Evolutionary conservation across 2,113 vertebrate genomes (phyloP), one percentile per base, ranked within the genome.

Genomic region (Alaudala cheleensis): DNA sequence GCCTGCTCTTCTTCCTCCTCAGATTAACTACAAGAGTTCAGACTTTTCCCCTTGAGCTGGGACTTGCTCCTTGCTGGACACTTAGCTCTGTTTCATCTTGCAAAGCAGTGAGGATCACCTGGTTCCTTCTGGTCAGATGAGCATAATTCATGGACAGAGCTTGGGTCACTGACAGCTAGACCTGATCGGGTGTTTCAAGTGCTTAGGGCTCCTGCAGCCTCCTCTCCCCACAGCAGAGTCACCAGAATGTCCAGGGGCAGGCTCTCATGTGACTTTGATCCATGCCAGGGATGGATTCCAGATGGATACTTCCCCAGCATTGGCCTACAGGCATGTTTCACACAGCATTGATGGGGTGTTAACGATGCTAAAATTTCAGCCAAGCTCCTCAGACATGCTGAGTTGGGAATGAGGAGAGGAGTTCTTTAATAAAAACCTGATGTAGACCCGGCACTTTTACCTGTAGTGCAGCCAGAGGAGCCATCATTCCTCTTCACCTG

Each of bases 281-380:
- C 90, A 73, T 72, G 80, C 78, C 86, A 93, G 94, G 92, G 92
- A 93, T 58, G 58, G 93, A 84, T 96, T 96, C 96, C 96, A 97
- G 96, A 95, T 79, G 90, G 92, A 84, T 73, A 31, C 42, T 72
- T 88, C 65, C 42, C 31, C 62, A 40, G 72, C 20, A 14, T 6
- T 50, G 81, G 71, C 89, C 51, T 84, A 84, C 78, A 62, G 73
- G 83, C 86, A 23, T 51, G 69, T 87, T 95, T 92, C 85, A 93
- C 73, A 81, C 54, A 31, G 50, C 73, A 96, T 76, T 93, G 94
- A 96, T 95, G 95, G 93, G 86, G 86, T 97, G 96, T 93, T 96
- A 92, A 94, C 58, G 94, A 96, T 64, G 93, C 83, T 95, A 83
- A 85, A 91, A 92, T 93, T 92, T 96, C 71, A 95, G 90, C 78